Base-by-base conservation (phyloP, 1,140 invertebrate genomes). In the Camponotus pennsylvanicus region DNA sequence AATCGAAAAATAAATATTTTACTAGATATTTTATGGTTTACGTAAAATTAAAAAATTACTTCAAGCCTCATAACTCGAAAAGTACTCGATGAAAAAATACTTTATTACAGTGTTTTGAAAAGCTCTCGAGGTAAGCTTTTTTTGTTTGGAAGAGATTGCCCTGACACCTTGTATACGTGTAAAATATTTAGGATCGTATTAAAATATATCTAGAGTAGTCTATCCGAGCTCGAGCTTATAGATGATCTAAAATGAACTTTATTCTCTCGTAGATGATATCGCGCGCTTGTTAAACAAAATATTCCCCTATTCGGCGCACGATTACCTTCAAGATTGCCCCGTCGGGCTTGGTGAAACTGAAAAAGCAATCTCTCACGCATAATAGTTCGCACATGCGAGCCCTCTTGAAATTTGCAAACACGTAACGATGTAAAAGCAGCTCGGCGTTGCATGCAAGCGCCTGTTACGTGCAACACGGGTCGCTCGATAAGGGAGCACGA, bases 341-440 rank as follows among this genome's bases (percentile, higher is more conserved):
- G 79, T 63, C 67, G 67, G 70, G 69, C 79, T 34, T 49, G 40
- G 79, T 27, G 79, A 73, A 59, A 83, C 79, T 61, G 79, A 83
- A 83, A 83, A 83, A 83, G 79, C 69, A 83, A 83, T 83, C 79
- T 83, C 70, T 77, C 80, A 80, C 45, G 71, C 85, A 86, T 87
- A 86, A 89, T 90, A 86, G 82, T 77, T 79, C 76, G 49, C 49
- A 66, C 83, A 86, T 82, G 88, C 83, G 76, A 86, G 78, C 59
- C 52, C 73, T 90, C 89, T 90, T 80, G 75, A 90, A 90, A 90
- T 90, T 90, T 86, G 70, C 89, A 86, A 90, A 88, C 89, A 83
- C 86, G 86, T 90, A 85, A 88, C 88, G 82, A 88, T 69, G 86
- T 82, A 90, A 59, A 59, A 88, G 88, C 82, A 77, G 70, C 86